Conservation (phyloP, 2,113 vertebrate species). For the Clarias magur region DNA sequence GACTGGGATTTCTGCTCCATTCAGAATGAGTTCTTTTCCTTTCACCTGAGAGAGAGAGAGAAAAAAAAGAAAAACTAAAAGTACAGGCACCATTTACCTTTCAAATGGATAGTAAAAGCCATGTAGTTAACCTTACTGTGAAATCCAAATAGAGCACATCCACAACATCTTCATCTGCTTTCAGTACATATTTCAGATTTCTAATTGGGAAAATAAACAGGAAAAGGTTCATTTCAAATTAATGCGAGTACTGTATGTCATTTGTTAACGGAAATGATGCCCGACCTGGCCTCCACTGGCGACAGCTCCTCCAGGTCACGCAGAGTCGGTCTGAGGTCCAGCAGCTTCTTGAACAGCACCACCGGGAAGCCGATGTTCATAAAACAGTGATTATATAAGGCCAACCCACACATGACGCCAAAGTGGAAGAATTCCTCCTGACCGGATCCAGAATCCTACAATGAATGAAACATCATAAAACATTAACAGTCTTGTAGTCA, state of each 20-base stretch:
- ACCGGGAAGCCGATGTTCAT: conserved; percentile 61
- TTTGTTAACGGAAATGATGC: background rate
- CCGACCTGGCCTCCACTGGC: conserved; percentile 58
- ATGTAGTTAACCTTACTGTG: conserved; percentile 59
- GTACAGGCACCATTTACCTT: background rate
- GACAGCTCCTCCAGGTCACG: conserved; percentile 69
- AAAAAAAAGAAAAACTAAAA: background rate
- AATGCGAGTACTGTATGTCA: background rate
- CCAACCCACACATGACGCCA: conserved; percentile 65
- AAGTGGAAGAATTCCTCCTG: conserved; percentile 50
- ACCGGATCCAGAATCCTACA: conserved; percentile 18
- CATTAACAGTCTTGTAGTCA: background rate
- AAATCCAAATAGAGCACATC: conserved; percentile 61
- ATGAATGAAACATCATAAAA: background rate
- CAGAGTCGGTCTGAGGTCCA: conserved; percentile 53
- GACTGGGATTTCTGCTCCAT: conserved; percentile 65
- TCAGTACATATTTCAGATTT: conserved; percentile 54
- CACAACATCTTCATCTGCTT: conserved; percentile 56
- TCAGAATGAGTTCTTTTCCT: conserved; percentile 65
- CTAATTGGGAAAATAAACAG: conserved; percentile 40
- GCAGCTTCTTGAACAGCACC: conserved; percentile 70
- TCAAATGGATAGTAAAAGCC: background rate
- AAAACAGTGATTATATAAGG: conserved; percentile 27
- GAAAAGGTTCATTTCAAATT: background rate
- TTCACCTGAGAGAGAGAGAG: conserved; percentile 38